Conservation (phyloP, 2,797 vertebrate species). For the Coracias cyanogaster region DNA sequence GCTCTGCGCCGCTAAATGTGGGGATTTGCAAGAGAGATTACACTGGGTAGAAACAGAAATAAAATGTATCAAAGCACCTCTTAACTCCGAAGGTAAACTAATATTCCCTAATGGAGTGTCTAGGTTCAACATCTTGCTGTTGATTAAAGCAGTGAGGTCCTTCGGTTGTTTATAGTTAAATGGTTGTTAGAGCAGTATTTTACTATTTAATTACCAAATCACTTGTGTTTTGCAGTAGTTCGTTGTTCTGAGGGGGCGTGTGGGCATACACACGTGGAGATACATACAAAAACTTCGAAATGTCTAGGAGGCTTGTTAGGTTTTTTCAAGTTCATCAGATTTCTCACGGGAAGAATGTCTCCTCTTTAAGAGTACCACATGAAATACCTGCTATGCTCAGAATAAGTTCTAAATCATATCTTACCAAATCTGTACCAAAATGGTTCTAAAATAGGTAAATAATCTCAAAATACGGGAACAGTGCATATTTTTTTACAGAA, state of each 20-base stretch:
- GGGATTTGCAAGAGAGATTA: neutral
- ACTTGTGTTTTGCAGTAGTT: neutral
- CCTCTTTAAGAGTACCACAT: neutral
- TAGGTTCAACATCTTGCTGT: neutral
- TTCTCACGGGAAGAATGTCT: neutral
- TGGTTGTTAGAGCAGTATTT: neutral
- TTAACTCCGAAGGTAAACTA: neutral
- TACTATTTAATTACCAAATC: neutral
- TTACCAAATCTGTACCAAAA: neutral
- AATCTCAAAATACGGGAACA: neutral
- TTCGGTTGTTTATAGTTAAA: neutral
- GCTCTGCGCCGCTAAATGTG: neutral
- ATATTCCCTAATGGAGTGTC: neutral
- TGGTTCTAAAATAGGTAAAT: neutral
- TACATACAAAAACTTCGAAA: neutral
- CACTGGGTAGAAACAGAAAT: neutral
- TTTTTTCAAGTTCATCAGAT: neutral
- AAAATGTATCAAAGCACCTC: neutral
- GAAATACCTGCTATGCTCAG: neutral
- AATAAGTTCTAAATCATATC: neutral
- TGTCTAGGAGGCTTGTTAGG: neutral
- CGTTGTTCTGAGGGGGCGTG: neutral
- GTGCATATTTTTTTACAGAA: neutral
- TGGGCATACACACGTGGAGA: fast-evolving
- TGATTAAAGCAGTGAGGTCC: neutral